Base-by-base conservation (phyloP, 2,113 vertebrate genomes). In the Pygathrix nemaeus region DNA sequence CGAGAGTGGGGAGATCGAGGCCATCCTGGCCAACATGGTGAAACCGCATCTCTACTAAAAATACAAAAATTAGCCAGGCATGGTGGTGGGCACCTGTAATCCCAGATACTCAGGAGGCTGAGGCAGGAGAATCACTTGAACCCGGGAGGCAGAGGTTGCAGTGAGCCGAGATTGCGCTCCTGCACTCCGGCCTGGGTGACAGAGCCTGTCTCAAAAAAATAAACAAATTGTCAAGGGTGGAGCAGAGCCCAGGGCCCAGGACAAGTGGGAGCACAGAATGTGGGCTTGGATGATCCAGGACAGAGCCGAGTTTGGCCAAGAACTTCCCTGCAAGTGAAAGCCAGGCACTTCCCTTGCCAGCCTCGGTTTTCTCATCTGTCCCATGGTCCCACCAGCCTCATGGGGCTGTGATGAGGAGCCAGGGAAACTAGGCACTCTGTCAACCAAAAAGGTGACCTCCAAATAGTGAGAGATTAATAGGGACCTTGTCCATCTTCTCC, bases 401-500 rank as follows among this genome's bases (percentile, higher is more conserved):
- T 5, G 20, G 23, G 79, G 80, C 57, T 40, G 11, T 11, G 55
- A 3, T 0, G 9, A 91, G 75, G 45, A 68, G 52, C 61, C 40
- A 10, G 27, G 52, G 87, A 73, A 68, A 11, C 79, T 35, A 32
- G 38, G 30, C 0, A 12, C 35, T 83, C 75, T 80, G 78, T 40
- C 35, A 66, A 11, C 12, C 61, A 2, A 30, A n/a, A 1, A 45
- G n/a, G 64, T 18, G 30, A 17, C 43, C 23, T 59, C 1, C 17
- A 50, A 17, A 40, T 8, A 35, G 30, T 5, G 3, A 88, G 23
- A 32, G 32, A 9, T 12, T 68, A 21, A 8, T 2, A 27, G 79
- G 16, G 38, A 23, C 27, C 38, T 35, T 23, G 5, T 35, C 48
- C 0, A 0, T 23, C 75, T 40, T 4, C 17, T 9, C 21, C 57